Evolutionary conservation across 2,797 vertebrate species (phyloP).

Genomic region (Prunella strophiata): DNA sequence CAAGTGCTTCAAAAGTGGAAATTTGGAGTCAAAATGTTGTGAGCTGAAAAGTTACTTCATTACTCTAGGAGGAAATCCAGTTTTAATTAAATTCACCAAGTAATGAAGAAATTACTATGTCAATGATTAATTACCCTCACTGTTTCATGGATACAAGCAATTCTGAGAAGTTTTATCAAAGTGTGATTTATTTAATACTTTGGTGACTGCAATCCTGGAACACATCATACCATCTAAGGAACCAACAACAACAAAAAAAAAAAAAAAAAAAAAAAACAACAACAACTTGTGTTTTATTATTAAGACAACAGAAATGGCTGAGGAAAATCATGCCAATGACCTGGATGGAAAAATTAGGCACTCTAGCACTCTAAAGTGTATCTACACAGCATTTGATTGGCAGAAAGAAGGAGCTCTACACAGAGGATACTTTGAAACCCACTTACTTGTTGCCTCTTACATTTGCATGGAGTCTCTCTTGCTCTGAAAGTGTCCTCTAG

Average conservation of each 20-base stretch:
- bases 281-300: not conserved
- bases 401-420: not conserved
- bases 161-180: not conserved
- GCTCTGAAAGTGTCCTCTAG: not conserved
- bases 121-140: not conserved
- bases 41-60: not conserved
- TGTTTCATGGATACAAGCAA: not conserved
- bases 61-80: not conserved
- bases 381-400: not conserved
- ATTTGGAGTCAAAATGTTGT: not conserved
- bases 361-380: not conserved
- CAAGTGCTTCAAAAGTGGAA: not conserved
- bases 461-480: not conserved
- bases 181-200: not conserved
- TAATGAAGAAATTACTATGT: not conserved
- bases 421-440: not conserved
- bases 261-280: no score
- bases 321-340: not conserved
- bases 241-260: accelerated
- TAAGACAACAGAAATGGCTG: not conserved
- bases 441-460: not conserved
- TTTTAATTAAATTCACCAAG: not conserved
- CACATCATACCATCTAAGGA: not conserved
- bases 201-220: not conserved
- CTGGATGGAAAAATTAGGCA: not conserved